A percentile compares a stretch with the other conserved stretches of the same genome.
Evolutionary conservation across 92 coral and sea anemone genomes (phyloP).

Genomic region (Pocillopora grandis): DNA sequence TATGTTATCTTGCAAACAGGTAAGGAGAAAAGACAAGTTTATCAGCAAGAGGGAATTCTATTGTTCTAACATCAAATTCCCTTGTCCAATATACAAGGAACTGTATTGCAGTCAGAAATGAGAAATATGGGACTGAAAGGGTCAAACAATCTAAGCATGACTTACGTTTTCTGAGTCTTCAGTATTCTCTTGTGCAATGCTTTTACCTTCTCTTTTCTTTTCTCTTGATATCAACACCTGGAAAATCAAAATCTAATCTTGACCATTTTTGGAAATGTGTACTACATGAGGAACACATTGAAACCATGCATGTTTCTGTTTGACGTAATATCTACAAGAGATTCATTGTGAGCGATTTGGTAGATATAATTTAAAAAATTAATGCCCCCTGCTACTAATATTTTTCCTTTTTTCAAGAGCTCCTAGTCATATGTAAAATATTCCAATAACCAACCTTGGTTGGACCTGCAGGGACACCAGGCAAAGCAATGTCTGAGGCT

Average conservation of each 20-base stretch:
- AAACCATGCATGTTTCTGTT: no score
- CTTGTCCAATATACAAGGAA: no score
- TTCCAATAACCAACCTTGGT: constrained; percentile 56
- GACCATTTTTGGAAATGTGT: not conserved
- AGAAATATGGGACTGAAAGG: not conserved
- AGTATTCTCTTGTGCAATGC: not conserved
- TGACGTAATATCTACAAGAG: no score
- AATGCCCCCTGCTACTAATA: no score
- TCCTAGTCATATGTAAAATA: not conserved
- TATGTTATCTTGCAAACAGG: no score
- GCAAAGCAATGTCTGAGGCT: constrained; percentile 59
- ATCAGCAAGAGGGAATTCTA: no score
- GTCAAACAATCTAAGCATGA: not conserved
- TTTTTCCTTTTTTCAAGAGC: no score
- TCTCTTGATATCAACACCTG: constrained; percentile 38
- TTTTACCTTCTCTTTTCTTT: constrained; percentile 28
- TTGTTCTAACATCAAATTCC: no score
- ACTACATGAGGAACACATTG: not conserved
- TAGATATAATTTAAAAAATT: no score
- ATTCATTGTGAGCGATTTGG: no score
- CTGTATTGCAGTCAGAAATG: not conserved
- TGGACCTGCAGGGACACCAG: constrained; percentile 86
- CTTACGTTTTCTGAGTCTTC: constrained; percentile 16
- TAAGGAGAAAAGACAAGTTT: no score
- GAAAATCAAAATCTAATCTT: not conserved